Conservation (phyloP, 2,888 invertebrate genomes). For the Ennomos erosarius region DNA sequence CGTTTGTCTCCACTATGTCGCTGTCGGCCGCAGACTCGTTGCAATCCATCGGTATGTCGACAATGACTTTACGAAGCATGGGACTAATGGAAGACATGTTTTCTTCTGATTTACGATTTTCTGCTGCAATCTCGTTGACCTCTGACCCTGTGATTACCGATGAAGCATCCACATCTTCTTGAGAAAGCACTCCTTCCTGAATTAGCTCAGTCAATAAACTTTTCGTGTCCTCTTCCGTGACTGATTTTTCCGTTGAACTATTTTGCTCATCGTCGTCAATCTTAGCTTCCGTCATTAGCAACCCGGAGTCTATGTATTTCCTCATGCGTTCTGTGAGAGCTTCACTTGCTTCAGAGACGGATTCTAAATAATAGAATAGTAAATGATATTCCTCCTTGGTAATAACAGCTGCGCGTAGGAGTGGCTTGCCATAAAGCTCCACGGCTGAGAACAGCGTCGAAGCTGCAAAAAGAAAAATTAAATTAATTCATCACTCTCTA, state of each 20-base stretch:
- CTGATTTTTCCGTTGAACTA: slow-evolving; percentile 50
- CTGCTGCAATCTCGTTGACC: slow-evolving; percentile 59
- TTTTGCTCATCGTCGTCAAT: slow-evolving; percentile 54
- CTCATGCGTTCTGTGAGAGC: slow-evolving; percentile 78
- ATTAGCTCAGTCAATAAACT: slow-evolving; percentile 77
- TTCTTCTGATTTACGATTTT: slow-evolving; percentile 67
- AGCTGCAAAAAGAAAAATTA: slow-evolving; percentile 63
- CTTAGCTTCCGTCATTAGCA: slow-evolving; percentile 63
- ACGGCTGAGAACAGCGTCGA: slow-evolving; percentile 85
- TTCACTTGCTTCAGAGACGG: slow-evolving; percentile 79
- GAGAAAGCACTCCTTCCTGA: slow-evolving; percentile 76
- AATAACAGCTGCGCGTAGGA: slow-evolving; percentile 80
- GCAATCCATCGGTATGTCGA: slow-evolving; percentile 74
- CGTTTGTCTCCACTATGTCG: slow-evolving; percentile 66
- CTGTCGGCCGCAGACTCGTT: slow-evolving; percentile 67
- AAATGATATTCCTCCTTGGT: slow-evolving; percentile 82
- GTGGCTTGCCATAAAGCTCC: slow-evolving; percentile 87
- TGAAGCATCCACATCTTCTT: slow-evolving; percentile 75
- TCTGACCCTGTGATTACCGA: slow-evolving; percentile 70
- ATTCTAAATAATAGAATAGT: slow-evolving; percentile 82
- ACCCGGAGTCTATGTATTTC: slow-evolving; percentile 80
- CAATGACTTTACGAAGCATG: slow-evolving; percentile 70
- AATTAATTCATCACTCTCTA: slow-evolving; percentile 19
- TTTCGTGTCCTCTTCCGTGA: slow-evolving; percentile 63
- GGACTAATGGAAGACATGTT: slow-evolving; percentile 64